phyloP scores from a whole-genome alignment of 1,140 invertebrate genomes.

The Plectrocnemia conspersa region DNA sequence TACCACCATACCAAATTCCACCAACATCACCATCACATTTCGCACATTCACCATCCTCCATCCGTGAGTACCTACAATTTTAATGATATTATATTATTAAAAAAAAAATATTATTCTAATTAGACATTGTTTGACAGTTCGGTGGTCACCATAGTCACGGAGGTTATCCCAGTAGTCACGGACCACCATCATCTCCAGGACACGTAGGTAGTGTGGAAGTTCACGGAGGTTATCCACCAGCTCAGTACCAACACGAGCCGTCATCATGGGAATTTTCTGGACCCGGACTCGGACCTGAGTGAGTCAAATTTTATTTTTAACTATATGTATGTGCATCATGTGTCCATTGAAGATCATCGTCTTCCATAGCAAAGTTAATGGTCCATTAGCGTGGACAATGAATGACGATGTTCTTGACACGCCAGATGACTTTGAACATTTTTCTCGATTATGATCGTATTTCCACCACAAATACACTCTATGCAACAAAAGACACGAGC shows the following conservation, averaged over 20 bases:
- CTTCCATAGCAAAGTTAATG: not conserved
- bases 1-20: constrained; percentile 68
- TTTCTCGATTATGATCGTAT: no score
- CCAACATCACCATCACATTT: constrained; percentile 71
- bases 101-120: not conserved
- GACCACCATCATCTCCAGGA: constrained; percentile 37
- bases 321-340: not conserved
- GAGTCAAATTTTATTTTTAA: constrained; percentile 37
- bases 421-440: no score
- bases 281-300: constrained; percentile 57
- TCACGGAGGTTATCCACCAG: constrained; percentile 35
- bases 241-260: constrained; percentile 46
- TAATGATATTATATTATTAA: not conserved
- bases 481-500: not conserved
- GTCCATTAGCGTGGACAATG: no score
- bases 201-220: constrained; percentile 18
- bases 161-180: constrained; percentile 1
- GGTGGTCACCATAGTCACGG: not conserved
- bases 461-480: no score
- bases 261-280: constrained; percentile 55
- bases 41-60: constrained; percentile 55
- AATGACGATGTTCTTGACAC: no score
- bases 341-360: not conserved
- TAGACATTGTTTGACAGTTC: constrained; percentile 7
- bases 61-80: not conserved